phyloP scores from a whole-genome alignment of 64 coral and sea anemone species.

The Orbicella faveolata region DNA sequence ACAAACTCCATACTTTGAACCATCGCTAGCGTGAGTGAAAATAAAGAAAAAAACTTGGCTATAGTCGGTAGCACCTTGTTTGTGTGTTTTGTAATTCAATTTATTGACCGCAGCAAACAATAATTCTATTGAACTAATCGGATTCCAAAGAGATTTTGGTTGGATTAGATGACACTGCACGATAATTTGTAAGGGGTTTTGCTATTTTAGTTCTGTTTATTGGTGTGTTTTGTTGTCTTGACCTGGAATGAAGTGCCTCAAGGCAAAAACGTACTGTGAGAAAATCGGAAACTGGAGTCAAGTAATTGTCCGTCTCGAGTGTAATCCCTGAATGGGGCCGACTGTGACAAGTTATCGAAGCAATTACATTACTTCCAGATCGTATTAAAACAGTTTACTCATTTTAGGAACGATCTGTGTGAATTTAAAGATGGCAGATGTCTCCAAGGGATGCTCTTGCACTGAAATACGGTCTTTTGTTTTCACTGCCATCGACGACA shows the following conservation, averaged over 20 bases:
- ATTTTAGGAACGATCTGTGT: no score
- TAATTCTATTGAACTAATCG: neutral
- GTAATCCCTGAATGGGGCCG: constrained; percentile 22
- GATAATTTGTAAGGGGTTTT: neutral
- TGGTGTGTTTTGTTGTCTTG: neutral
- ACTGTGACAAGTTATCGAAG: neutral
- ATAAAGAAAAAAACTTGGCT: no score
- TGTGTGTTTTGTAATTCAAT: neutral
- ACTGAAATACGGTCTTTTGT: no score
- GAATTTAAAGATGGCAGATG: no score
- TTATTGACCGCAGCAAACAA: neutral
- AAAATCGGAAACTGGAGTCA: neutral
- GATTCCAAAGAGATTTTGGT: neutral
- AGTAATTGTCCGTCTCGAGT: neutral
- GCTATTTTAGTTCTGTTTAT: neutral
- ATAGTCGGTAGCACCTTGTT: neutral
- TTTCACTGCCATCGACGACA: no score
- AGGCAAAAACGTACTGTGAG: neutral
- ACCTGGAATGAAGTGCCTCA: neutral
- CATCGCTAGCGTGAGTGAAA: no score
- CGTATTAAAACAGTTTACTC: neutral
- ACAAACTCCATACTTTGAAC: no score
- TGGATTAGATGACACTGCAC: neutral
- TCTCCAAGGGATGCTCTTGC: neutral
- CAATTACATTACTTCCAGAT: constrained; percentile 7